Base-by-base conservation (phyloP, 2,797 vertebrate species). In the Molossus alvarezi region DNA sequence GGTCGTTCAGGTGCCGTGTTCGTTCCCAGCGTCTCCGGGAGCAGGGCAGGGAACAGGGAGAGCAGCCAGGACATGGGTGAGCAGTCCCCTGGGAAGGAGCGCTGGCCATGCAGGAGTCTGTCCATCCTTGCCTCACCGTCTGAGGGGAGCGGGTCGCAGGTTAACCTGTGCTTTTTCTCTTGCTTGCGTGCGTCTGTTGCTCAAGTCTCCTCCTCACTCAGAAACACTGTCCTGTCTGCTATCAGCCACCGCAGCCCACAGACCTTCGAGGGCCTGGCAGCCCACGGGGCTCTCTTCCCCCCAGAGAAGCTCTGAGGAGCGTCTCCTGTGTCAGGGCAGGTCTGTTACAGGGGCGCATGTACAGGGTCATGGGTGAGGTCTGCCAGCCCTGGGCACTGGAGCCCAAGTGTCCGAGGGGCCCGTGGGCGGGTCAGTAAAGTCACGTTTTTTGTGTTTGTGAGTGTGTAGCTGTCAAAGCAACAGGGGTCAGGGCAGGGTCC, bases 231-330 rank as follows among this genome's bases (percentile, higher is more conserved):
- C 23, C 51, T 51, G 53, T 51, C 57, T 10, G 15, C 27, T 1
- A 1, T 18, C 17, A 9, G 10, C 17, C 20, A 14, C 53, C 1
- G 1, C 0, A n/a, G n/a, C n/a, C n/a, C n/a, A n/a, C n/a, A 17
- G 27, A 58, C 2, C 57, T 23, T 20, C 12, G 7, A 0, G 25
- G n/a, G 41, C 1, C 65, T 48, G 45, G 55, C 13, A 51, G n/a
- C 7, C 37, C 6, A 9, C 0, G 82, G 23, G 15, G 33, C 33
- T 33, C 33, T 33, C 33, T 33, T 33, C 3, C 33, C 33, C 33
- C 33, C 33, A 33, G 33, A 33, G 33, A 33, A 33, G 33, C 33
- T 33, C 33, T 33, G 33, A 33, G 33, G 33, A 33, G 33, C 6
- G 20, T 71, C 41, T 71, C 65, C 57, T 48, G 51, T 15, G 33